These are phyloP conservation scores for Cacoxenus indagator DNA, from an alignment of 2,888 invertebrate genomes.

Conservation along the genomic window DNA sequence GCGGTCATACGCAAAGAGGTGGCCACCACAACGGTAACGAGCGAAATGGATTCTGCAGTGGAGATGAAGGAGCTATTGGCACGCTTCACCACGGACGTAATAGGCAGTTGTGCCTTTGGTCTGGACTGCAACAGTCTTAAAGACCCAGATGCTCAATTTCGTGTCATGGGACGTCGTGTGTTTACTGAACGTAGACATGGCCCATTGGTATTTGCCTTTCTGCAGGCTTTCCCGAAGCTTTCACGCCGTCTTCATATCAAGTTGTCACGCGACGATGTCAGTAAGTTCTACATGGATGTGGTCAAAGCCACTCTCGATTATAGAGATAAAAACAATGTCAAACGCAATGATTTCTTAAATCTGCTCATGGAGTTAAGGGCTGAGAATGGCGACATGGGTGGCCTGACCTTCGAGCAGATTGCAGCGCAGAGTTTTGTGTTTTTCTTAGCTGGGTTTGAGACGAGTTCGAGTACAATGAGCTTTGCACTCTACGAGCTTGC, in stretches of 20 bases:
- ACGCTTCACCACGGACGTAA: conserved; percentile 72
- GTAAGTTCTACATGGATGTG: conserved; percentile 57
- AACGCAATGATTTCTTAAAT: conserved; percentile 73
- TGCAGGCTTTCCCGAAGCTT: conserved; percentile 49
- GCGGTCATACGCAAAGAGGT: conserved; percentile 48
- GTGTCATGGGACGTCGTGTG: conserved; percentile 53
- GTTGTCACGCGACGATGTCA: conserved; percentile 48
- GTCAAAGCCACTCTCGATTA: conserved; percentile 68
- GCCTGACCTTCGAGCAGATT: conserved; percentile 71
- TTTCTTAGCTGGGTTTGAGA: conserved; percentile 74
- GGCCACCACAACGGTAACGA: not conserved
- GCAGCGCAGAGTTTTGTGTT: conserved; percentile 74
- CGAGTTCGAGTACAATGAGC: conserved; percentile 72
- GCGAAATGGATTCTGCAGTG: conserved; percentile 32
- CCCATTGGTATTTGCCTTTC: conserved; percentile 40
- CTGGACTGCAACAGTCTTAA: conserved; percentile 71
- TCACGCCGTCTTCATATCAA: conserved; percentile 50
- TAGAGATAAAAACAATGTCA: conserved; percentile 62
- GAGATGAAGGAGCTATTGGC: conserved; percentile 71
- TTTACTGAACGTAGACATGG: conserved; percentile 49
- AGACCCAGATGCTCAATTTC: conserved; percentile 68
- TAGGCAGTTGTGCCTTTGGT: conserved; percentile 72
- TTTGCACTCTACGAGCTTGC: conserved; percentile 66
- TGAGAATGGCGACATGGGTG: conserved; percentile 33
- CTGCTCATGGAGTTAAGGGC: conserved; percentile 72